Evolutionary conservation across 2,888 invertebrate genomes (phyloP), one percentile per base, ranked within the genome.

Genomic region (Drosophila subsilvestris): DNA sequence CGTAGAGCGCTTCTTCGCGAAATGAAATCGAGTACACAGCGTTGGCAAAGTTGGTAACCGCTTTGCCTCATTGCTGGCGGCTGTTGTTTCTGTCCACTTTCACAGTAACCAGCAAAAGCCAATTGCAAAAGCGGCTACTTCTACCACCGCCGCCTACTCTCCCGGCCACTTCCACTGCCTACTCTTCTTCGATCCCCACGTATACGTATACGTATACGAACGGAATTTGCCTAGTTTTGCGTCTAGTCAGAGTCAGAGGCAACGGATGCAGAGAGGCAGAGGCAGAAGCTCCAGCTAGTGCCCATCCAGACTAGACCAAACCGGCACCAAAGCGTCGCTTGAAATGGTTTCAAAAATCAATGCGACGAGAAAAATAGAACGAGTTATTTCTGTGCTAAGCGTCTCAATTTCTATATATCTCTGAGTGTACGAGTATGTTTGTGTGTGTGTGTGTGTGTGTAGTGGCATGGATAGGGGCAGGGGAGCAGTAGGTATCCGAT

Each of bases 331-430:
- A 80, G 76, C 85, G 72, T 78, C 78, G 84, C 76, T 78, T 74
- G 74, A 83, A 89, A 89, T 86, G 89, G 89, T 86, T 89, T 89
- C 89, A 75, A 90, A 89, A 89, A 89, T 89, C 90, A 85, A 89
- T 89, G 83, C 79, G 83, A 76, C 71, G 71, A 63, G 76, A 50
- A 78, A 89, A 81, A 85, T 87, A 79, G 89, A 82, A 87, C 89
- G 83, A 79, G 86, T 85, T 86, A 85, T 88, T 81, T 88, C 81
- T 84, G 75, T 86, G 83, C 67, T 88, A 84, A 84, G 88, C 86
- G 79, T 84, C 74, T 88, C 83, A 88, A 86, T 78, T 80, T 70
- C 77, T 80, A 44, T 61, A 58, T 69, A 37, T 37, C 37, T 22
- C 54, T 44, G 32, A 49, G 51, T 58, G 20, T 37, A 22, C 18